Evolutionary conservation across 1,140 invertebrate genomes (phyloP).

Genomic region (Eriosoma lanigerum): DNA sequence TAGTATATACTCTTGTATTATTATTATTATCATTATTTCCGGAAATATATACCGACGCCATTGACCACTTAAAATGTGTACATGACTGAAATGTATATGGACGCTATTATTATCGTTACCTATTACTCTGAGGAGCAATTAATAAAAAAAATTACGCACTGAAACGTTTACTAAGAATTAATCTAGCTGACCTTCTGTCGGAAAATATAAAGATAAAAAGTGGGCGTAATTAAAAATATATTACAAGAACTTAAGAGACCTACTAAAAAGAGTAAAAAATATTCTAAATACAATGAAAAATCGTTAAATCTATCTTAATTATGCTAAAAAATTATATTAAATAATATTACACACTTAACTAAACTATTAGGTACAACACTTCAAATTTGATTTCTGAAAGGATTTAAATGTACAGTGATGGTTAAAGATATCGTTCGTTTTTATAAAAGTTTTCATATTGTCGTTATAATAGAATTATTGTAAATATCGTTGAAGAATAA

Average conservation of each 20-base stretch:
- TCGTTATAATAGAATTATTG: no score
- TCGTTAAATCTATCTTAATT: background rate
- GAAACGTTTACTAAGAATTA: background rate
- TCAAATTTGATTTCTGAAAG: background rate
- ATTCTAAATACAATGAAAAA: constrained; percentile 3
- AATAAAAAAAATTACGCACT: constrained; percentile 5
- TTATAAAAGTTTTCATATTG: no score
- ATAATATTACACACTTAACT: no score
- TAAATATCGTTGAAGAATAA: no score
- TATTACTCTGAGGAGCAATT: constrained; percentile 15
- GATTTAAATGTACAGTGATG: no score
- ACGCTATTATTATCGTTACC: constrained; percentile 6
- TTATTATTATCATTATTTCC: constrained; percentile 11
- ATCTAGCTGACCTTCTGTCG: constrained; percentile 15
- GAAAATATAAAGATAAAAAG: constrained; percentile 28
- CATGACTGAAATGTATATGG: constrained; percentile 1
- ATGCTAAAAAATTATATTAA: no score
- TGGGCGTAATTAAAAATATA: constrained; percentile 18
- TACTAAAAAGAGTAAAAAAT: background rate
- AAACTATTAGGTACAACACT: background rate
- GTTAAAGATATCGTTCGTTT: no score
- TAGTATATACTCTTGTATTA: no score
- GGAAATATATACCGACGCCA: no score
- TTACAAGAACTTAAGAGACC: background rate
- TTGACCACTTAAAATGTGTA: no score